Conservation (phyloP, 2,888 invertebrate species). For the Ectemnius cavifrons region DNA sequence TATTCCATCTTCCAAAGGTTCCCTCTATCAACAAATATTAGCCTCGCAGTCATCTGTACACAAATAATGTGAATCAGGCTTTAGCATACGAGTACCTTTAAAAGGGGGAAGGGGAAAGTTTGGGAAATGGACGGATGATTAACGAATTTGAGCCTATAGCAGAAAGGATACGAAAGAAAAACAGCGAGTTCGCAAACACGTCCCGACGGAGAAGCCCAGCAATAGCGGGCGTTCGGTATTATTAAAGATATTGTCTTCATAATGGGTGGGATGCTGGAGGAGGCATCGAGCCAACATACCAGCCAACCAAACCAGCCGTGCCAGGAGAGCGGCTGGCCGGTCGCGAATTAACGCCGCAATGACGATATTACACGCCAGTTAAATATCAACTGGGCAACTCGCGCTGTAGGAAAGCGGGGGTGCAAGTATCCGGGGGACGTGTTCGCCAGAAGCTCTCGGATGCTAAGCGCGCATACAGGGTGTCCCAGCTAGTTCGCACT, state of each 20-base stretch:
- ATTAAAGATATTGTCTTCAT: slow-evolving; percentile 1
- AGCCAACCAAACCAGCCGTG: neutral
- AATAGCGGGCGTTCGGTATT: neutral
- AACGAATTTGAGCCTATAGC: neutral
- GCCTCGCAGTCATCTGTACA: no score
- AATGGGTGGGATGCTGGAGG: neutral
- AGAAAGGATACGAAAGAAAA: neutral
- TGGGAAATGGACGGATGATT: no score
- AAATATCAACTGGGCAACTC: slow-evolving; percentile 44
- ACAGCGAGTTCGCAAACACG: slow-evolving; percentile 1
- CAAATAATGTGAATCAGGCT: no score
- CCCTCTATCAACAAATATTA: no score
- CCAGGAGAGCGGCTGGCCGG: neutral
- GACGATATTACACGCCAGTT: slow-evolving; percentile 44
- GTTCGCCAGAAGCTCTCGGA: no score
- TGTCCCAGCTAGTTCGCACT: no score
- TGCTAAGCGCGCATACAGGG: no score
- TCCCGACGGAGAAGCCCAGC: neutral
- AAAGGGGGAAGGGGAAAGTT: neutral
- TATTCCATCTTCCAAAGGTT: no score
- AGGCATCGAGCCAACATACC: neutral
- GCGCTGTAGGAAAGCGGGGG: no score
- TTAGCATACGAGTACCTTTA: neutral
- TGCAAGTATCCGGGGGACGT: no score
- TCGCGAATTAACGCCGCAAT: slow-evolving; percentile 41